A percentile compares a stretch with the other conserved stretches of the same genome.
phyloP scores from a whole-genome alignment of 2,888 invertebrate species.

The Pseudolycoriella hygida region DNA sequence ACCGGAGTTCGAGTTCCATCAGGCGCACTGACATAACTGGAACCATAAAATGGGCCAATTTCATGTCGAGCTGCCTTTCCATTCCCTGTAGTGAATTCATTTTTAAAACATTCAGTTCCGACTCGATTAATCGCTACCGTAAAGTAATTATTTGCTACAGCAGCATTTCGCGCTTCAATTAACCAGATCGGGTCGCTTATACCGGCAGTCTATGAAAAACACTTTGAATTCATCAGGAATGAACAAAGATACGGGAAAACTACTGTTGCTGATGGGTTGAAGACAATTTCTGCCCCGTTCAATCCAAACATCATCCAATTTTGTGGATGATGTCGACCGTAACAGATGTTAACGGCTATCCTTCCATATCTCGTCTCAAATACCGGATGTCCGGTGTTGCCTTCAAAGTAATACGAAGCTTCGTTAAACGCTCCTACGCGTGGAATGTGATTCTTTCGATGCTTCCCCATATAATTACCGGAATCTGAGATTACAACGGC shows the following conservation, averaged over 20 bases:
- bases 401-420: constrained; percentile 87
- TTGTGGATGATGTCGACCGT: constrained; percentile 91
- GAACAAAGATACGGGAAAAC: constrained; percentile 8
- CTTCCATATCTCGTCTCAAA: constrained; percentile 71
- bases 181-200: constrained; percentile 76
- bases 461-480: constrained; percentile 78
- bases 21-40: constrained; percentile 51
- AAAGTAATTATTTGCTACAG: constrained; percentile 87
- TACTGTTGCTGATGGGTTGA: constrained; percentile 94
- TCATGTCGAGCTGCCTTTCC: constrained; percentile 54
- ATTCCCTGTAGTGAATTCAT: constrained; percentile 74
- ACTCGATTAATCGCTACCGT: constrained; percentile 88
- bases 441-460: constrained; percentile 95
- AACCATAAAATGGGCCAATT: constrained; percentile 91
- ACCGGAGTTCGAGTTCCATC: constrained; percentile 70
- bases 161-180: constrained; percentile 88
- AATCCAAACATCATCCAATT: constrained; percentile 97
- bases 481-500: constrained; percentile 77
- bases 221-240: not conserved
- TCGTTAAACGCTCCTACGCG: constrained; percentile 86
- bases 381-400: constrained; percentile 90
- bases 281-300: constrained; percentile 96
- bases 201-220: not conserved
- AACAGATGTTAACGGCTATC: constrained; percentile 92
- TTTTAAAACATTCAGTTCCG: constrained; percentile 65